Evolutionary conservation across 2,113 vertebrate genomes (phyloP), one percentile per base, ranked within the genome.

Genomic region (Heliornis fulica): DNA sequence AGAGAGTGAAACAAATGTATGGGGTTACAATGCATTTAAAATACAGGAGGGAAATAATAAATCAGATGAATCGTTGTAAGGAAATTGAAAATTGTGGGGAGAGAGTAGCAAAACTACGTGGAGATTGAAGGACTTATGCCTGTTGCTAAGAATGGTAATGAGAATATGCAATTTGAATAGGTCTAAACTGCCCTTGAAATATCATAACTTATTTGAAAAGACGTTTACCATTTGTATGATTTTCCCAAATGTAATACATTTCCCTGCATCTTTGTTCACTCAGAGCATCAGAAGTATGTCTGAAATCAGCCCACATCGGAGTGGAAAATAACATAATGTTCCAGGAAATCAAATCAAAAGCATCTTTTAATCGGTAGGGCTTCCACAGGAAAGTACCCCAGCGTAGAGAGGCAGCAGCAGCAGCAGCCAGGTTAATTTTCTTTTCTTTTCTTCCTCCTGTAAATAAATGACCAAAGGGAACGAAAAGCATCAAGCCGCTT

Each of bases 81-180:
- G 76, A 98, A 98, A 97, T 95, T 96, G 97, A 96, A 97, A 96
- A 96, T 87, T 97, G 94, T 93, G 68, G 85, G 75, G 85, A 90
- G 91, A 97, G 94, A 97, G 97, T 96, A 98, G 92, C 82, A 96
- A 96, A 97, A 97, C 89, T 96, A 94, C n/a, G 7, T 19, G 59
- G 50, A 83, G 92, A 97, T 60, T 92, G 92, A 96, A 94, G 97
- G 90, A 90, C 50, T n/a, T 91, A 41, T 1, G 40, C 64, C 88
- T 95, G 61, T 97, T 96, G 94, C 95, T 93, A 40, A 76, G 87
- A 97, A 97, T 96, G 93, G 87, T 95, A 97, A 98, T 97, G 92
- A 97, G 96, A 96, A 88, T 71, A 87, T 81, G 64, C 32, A 92
- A 97, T 96, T 75, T 94, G 80, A 96, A 94, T 78, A 83, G 86